Evolutionary conservation across 2,888 invertebrate species (phyloP).

Genomic region (Sympetrum striolatum): DNA sequence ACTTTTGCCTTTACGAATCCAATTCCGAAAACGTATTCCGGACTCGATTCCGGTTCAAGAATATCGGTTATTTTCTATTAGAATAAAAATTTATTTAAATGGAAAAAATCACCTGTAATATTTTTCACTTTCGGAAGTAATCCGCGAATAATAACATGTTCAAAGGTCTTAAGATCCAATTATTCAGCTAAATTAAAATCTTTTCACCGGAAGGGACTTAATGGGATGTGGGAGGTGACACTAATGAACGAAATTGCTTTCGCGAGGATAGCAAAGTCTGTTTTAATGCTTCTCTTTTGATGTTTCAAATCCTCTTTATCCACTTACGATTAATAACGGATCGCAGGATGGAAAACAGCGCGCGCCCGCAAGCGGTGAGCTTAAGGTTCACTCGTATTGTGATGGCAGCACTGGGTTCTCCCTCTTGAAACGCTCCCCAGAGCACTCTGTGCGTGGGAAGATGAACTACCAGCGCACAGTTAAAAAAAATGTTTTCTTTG

Average conservation of each 20-base stretch:
- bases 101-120: too few species aligned
- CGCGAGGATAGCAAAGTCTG: neutral
- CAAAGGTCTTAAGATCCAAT: too few species aligned
- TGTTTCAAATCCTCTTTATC: neutral
- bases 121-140: too few species aligned
- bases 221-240: neutral
- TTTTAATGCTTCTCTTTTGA: neutral
- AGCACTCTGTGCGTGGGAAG: conserved; percentile 12
- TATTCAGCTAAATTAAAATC: too few species aligned
- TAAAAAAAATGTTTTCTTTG: neutral
- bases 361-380: neutral
- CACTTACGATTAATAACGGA: neutral
- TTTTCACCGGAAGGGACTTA: neutral
- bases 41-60: too few species aligned
- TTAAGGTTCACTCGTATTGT: neutral
- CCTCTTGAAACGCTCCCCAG: neutral
- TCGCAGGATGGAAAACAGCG: neutral
- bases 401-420: conserved; percentile 16
- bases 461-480: neutral
- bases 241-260: neutral
- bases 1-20: too few species aligned
- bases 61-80: too few species aligned
- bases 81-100: too few species aligned
- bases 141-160: too few species aligned
- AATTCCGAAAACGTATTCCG: too few species aligned